Conservation (phyloP, 2,113 vertebrate genomes). For the Psilopogon haemacephalus region DNA sequence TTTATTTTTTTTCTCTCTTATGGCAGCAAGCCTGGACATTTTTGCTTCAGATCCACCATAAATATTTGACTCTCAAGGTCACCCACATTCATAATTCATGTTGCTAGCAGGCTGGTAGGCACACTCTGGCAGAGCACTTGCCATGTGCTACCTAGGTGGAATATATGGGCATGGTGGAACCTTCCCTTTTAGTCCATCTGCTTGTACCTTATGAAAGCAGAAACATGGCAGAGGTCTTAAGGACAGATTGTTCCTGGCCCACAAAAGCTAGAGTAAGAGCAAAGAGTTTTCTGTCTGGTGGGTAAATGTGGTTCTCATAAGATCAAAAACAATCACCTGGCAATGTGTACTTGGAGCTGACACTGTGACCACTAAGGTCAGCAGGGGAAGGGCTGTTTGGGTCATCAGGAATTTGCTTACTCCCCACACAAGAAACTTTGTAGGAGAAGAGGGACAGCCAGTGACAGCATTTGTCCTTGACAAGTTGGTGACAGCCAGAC, state of each 20-base stretch:
- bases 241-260: not conserved
- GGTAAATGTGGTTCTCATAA: not conserved
- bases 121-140: conserved; percentile 60
- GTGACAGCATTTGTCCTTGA: not conserved
- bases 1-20: not conserved
- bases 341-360: not conserved
- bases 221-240: not conserved
- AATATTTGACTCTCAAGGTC: conserved; percentile 73
- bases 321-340: not conserved
- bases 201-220: not conserved
- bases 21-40: conserved; percentile 76
- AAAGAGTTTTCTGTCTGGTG: not conserved
- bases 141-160: conserved; percentile 51
- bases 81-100: conserved; percentile 68
- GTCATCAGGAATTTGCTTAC: not conserved
- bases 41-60: conserved; percentile 75
- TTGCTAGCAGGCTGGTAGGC: conserved; percentile 57
- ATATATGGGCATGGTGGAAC: conserved; percentile 17
- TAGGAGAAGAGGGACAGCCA: not conserved
- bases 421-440: not conserved
- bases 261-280: not conserved
- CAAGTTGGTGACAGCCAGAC: not conserved
- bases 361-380: not conserved
- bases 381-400: not conserved
- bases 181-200: conserved; percentile 67